phyloP scores from a whole-genome alignment of 2,888 invertebrate species.

The Synanthedon myopaeformis region DNA sequence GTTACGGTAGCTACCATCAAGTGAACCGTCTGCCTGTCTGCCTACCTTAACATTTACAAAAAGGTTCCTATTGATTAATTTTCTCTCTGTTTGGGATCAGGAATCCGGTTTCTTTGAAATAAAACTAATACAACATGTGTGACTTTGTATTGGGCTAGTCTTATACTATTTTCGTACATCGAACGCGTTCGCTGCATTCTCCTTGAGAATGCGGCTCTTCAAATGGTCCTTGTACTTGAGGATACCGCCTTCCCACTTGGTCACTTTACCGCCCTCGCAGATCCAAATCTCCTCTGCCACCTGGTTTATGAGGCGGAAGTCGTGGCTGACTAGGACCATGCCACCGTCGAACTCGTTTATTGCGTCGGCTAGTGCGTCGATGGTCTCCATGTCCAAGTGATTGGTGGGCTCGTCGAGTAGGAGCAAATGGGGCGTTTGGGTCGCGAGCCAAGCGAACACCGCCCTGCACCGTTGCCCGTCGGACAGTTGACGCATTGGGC shows the following conservation, averaged over 20 bases:
- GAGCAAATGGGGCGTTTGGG: slow-evolving; percentile 95
- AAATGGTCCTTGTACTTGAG: slow-evolving; percentile 95
- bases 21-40: too few relatives aligned
- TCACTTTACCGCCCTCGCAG: slow-evolving; percentile 94
- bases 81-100: too few relatives aligned
- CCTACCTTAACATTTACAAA: too few relatives aligned
- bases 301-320: slow-evolving; percentile 98
- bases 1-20: too few relatives aligned
- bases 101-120: too few relatives aligned
- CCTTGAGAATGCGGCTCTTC: slow-evolving; percentile 86
- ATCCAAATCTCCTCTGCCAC: slow-evolving; percentile 99
- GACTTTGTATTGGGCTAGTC: too few relatives aligned
- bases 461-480: slow-evolving; percentile 99
- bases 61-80: too few relatives aligned
- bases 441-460: slow-evolving; percentile 98
- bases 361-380: slow-evolving; percentile 97
- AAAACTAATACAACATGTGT: too few relatives aligned
- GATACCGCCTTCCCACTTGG: slow-evolving; percentile 98
- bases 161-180: slow-evolving; percentile 49
- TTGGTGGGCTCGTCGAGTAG: slow-evolving; percentile 88
- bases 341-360: slow-evolving; percentile 98
- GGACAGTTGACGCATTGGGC: slow-evolving; percentile 93
- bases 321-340: slow-evolving; percentile 99
- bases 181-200: slow-evolving; percentile 68
- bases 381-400: slow-evolving; percentile 98